These are phyloP conservation scores for Vidua chalybeata DNA, from an alignment of 2,113 vertebrate genomes.

Conservation along the genomic window DNA sequence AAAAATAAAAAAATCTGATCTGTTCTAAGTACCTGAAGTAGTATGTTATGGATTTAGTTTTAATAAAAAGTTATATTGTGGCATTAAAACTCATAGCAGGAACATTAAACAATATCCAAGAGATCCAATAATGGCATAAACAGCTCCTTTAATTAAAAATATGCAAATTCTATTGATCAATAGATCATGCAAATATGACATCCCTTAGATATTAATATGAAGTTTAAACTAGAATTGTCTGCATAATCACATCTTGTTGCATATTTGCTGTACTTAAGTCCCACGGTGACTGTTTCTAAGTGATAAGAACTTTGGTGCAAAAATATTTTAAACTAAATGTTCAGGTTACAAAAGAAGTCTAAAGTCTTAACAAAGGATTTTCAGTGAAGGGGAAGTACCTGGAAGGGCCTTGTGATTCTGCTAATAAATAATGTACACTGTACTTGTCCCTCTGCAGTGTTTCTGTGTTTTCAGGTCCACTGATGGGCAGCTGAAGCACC, in stretches of 20 bases:
- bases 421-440: neutral
- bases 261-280: neutral
- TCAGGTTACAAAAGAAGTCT: neutral
- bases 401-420: neutral
- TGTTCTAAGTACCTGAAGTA: neutral
- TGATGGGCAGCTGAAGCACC: neutral
- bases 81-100: neutral
- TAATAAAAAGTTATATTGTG: neutral
- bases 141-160: neutral
- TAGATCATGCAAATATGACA: neutral
- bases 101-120: neutral
- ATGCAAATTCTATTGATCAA: neutral
- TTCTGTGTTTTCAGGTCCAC: neutral
- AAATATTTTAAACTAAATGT: neutral
- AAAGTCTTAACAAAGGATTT: neutral
- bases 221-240: neutral
- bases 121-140: neutral
- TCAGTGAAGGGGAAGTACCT: neutral
- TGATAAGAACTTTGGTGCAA: neutral
- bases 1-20: neutral
- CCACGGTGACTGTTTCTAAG: slow-evolving; percentile 10
- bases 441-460: neutral
- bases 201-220: neutral
- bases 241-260: neutral
- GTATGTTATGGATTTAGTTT: neutral